phyloP scores from a whole-genome alignment of 2,113 vertebrate genomes.

The Heterotis niloticus region DNA sequence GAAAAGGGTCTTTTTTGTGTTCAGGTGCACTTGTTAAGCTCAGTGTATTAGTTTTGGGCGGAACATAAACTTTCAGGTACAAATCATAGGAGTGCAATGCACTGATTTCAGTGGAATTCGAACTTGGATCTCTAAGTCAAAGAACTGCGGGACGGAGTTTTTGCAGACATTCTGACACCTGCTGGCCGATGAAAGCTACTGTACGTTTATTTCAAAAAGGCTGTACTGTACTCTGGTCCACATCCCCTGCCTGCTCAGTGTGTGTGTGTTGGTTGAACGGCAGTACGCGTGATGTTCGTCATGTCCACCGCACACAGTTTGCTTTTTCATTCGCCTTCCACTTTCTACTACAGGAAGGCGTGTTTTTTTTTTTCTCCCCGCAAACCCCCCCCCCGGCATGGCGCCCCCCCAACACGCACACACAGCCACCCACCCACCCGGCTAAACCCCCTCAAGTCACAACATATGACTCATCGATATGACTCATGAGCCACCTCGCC shows the following conservation, averaged over 20 bases:
- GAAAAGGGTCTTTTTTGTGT: too few species aligned
- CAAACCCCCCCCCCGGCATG: background rate
- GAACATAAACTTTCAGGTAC: too few species aligned
- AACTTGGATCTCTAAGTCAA: background rate
- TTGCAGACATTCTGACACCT: slow-evolving; percentile 12
- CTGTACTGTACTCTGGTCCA: background rate
- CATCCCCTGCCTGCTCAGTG: too few species aligned
- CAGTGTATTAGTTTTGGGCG: too few species aligned
- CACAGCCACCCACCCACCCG: slow-evolving; percentile 9
- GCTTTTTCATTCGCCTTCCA: background rate
- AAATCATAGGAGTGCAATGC: too few species aligned
- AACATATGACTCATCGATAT: slow-evolving; percentile 43
- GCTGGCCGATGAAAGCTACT: background rate
- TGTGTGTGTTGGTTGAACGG: background rate
- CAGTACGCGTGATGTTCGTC: background rate
- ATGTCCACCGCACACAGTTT: too few species aligned
- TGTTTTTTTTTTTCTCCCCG: background rate
- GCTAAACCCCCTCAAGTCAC: slow-evolving; percentile 24
- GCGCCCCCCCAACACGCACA: slow-evolving; percentile 2
- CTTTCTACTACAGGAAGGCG: background rate
- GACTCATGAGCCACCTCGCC: slow-evolving; percentile 39
- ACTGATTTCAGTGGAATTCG: background rate
- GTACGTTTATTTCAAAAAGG: background rate
- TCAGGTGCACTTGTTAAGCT: too few species aligned
- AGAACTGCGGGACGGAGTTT: slow-evolving; percentile 12